Base-by-base conservation (phyloP, 2,113 vertebrate genomes). In the Numenius arquata region DNA sequence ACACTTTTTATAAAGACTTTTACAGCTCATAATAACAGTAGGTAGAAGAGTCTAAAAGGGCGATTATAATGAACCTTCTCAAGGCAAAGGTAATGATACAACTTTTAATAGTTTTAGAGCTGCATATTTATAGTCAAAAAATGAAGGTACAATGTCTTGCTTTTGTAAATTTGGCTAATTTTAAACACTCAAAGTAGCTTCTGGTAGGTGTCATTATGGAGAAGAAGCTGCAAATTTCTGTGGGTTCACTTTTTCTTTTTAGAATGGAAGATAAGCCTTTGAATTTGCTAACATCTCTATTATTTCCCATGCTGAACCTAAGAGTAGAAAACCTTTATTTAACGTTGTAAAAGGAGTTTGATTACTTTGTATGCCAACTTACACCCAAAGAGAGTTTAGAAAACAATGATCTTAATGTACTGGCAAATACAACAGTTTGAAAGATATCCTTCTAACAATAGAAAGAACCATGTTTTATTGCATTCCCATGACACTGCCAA, bases 401-500 rank as follows among this genome's bases (percentile, higher is more conserved):
- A 92, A 94, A 80, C 52, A 79, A 58, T 66, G 5, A 88, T 53
- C 29, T 68, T 90, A 71, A 93, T 26, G 52, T 65, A 62, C 26
- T 76, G 41, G 47, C 77, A 94, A 92, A 88, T 36, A 74, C 34
- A 92, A 73, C 38, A n/a, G 21, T 71, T 76, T 84, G 71, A 94
- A 93, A 56, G 82, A 67, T 75, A 86, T 52, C 41, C 32, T 77
- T 59, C 66, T 88, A 91, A 89, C 7, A 80, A 38, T 2, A 47
- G 73, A 95, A 91, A 82, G 45, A 36, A 15, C 13, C 6, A 25
- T 76, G 41, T 92, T 95, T 94, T 96, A 85, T 53, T 86, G 48
- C 88, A 89, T 94, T 95, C 96, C 94, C 93, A 63, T 76, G 87
- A 72, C 79, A 65, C 62, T 11, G 1, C 85, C 92, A 94, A 97